These are phyloP conservation scores for Chascanopsetta lugubris DNA, from an alignment of 2,113 vertebrate species.

Conservation along the genomic window DNA sequence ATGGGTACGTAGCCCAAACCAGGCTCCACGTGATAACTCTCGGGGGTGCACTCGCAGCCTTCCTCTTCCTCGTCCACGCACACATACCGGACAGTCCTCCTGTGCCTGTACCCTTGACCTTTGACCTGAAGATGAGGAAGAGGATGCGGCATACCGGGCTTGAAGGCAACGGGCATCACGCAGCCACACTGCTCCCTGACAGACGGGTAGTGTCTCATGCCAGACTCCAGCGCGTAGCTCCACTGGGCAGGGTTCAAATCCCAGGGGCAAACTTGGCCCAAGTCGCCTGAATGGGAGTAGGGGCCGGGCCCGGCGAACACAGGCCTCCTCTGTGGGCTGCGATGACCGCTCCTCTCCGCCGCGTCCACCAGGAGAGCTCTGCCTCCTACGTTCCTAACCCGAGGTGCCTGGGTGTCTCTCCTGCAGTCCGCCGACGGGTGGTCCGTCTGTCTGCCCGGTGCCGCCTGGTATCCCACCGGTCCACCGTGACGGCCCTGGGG, in stretches of 20 bases:
- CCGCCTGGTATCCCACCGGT: slow-evolving; percentile 41
- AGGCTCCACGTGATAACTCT: slow-evolving; percentile 47
- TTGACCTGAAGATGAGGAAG: slow-evolving; percentile 74
- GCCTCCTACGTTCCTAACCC: slow-evolving; percentile 50
- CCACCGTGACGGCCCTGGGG: slow-evolving; percentile 32
- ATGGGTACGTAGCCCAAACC: slow-evolving; percentile 15
- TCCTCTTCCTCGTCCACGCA: slow-evolving; percentile 51
- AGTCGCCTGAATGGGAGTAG: slow-evolving; percentile 49
- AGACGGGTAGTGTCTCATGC: slow-evolving; percentile 63
- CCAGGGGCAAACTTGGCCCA: slow-evolving; percentile 61
- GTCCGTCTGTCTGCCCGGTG: slow-evolving; percentile 49
- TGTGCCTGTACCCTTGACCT: slow-evolving; percentile 66
- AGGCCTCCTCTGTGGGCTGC: slow-evolving; percentile 76
- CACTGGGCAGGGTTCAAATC: slow-evolving; percentile 66
- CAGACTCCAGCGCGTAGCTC: slow-evolving; percentile 58
- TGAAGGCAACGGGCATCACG: slow-evolving; percentile 53
- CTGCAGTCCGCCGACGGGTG: slow-evolving; percentile 56
- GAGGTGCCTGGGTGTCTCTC: slow-evolving; percentile 56
- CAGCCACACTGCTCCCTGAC: slow-evolving; percentile 75
- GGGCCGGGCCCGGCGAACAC: slow-evolving; percentile 60
- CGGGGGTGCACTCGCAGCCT: slow-evolving; percentile 24
- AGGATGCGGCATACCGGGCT: slow-evolving; percentile 56
- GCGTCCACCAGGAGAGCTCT: slow-evolving; percentile 45
- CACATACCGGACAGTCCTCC: slow-evolving; percentile 51
- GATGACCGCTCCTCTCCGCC: slow-evolving; percentile 51